These are phyloP conservation scores for Nothoprocta pentlandii DNA, from an alignment of 2,113 vertebrate species.

Conservation along the genomic window DNA sequence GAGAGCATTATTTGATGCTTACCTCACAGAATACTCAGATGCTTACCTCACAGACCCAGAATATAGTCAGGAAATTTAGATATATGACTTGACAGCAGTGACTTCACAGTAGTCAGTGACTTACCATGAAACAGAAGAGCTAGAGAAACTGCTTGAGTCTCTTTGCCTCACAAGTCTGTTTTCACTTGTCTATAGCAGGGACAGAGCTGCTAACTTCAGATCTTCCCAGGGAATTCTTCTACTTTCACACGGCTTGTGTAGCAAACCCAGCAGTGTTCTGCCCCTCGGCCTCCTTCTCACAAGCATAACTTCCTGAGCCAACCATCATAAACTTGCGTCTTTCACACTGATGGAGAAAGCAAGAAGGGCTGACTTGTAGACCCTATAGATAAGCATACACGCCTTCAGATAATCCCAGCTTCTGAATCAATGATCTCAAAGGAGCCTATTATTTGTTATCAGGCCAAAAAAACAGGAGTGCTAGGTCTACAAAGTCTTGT, in stretches of 20 bases:
- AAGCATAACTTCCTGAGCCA: not conserved
- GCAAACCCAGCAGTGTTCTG: not conserved
- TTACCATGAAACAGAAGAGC: not conserved
- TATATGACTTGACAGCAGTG: not conserved
- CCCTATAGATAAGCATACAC: not conserved
- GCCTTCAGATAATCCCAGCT: not conserved
- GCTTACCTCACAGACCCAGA: not conserved
- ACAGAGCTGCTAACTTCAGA: not conserved
- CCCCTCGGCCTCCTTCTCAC: not conserved
- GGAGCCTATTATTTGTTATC: fast-evolving
- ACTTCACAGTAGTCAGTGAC: not conserved
- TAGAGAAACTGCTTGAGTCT: not conserved
- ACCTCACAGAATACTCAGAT: not conserved
- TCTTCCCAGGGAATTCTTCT: not conserved
- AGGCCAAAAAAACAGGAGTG: not conserved
- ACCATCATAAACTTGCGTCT: not conserved
- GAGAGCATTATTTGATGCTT: not conserved
- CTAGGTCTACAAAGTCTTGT: not conserved
- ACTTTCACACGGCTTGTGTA: not conserved
- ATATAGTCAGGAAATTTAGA: not conserved
- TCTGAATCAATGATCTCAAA: not conserved
- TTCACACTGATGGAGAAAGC: not conserved
- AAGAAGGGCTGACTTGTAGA: not conserved
- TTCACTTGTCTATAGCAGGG: not conserved
- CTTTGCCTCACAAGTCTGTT: not conserved